Evolutionary conservation across 1,140 invertebrate species (phyloP), one percentile per base, ranked within the genome.

Genomic region (Halesus radiatus): DNA sequence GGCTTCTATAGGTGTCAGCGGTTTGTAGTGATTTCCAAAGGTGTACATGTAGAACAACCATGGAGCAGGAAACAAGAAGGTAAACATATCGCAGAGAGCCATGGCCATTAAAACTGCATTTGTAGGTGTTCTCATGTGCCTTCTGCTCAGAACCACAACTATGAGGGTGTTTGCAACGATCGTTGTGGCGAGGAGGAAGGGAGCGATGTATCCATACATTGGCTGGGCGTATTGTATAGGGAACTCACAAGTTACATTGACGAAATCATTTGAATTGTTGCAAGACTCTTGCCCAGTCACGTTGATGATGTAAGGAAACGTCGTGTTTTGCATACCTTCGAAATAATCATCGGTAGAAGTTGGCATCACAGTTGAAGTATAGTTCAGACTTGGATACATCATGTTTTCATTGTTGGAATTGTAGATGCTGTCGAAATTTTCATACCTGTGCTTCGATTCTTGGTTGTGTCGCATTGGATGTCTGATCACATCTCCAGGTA

Each of bases 41-140:
- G 95, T 96, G 89, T 96, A 98, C 93, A 97, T 96, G 87, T 98
- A 97, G 86, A 97, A 93, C 13, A 96, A 89, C 91, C 95, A 95
- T 0, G 96, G 96, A 1, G 96, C 93, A 0, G 96, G 96, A 85
- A 96, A 95, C 18, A 97, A 90, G 83, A 98, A 93, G 0, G 97
- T 98, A 85, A 98, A 93, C 92, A 98, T 94, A 89, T 98, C 97
- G 80, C 95, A 96, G 1, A 98, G 91, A 0, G 97, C 97, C 96
- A 98, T 98, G 4, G 95, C 91, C 92, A 93, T 93, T 3, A 93
- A 87, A 3, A 99, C 97, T 62, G 94, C 93, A 87, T 99, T 99
- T 7, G 97, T 98, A 0, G 97, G 96, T 1, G 97, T 94, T 29
- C 93, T 87, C 93, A 94, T 94, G 84, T 93, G 93, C 45, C 93